These are phyloP conservation scores for Polietes domitor DNA, from an alignment of 2,888 invertebrate genomes.

Conservation along the genomic window DNA sequence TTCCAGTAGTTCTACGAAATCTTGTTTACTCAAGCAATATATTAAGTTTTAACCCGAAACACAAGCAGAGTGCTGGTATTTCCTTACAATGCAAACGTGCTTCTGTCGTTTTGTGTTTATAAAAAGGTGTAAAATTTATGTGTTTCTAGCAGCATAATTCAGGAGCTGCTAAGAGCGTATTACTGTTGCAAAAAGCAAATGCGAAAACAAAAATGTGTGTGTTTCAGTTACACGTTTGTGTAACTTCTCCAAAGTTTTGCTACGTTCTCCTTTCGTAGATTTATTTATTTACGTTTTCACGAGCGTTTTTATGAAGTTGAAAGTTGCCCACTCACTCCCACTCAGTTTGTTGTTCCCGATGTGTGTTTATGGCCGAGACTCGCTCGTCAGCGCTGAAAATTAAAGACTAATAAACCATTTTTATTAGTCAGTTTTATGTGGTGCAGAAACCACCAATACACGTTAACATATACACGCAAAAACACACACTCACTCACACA, in stretches of 20 bases:
- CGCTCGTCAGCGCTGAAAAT: constrained; percentile 13
- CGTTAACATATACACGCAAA: too few relatives aligned
- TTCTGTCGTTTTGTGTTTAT: too few relatives aligned
- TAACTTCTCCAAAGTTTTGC: constrained; percentile 2
- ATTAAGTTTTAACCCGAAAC: too few relatives aligned
- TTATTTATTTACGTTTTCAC: constrained; percentile 11
- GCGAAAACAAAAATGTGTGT: background rate
- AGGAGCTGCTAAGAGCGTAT: background rate
- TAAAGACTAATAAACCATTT: constrained; percentile 54
- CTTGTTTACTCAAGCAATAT: too few relatives aligned
- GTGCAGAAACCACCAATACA: constrained; percentile 10
- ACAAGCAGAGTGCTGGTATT: too few relatives aligned
- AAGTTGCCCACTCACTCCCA: too few relatives aligned
- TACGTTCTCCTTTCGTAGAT: background rate
- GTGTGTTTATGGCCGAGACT: background rate
- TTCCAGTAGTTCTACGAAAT: too few relatives aligned
- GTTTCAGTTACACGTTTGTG: constrained; percentile 34
- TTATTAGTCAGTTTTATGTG: constrained; percentile 52
- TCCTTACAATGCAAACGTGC: too few relatives aligned
- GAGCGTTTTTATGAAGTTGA: constrained; percentile 14
- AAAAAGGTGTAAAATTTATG: constrained; percentile 51
- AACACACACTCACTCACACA: background rate
- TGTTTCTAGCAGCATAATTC: constrained; percentile 45
- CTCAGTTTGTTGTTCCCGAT: background rate
- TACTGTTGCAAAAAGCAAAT: background rate